Conservation (phyloP, 1,140 invertebrate species). For the Neotoxoptera formosana region DNA sequence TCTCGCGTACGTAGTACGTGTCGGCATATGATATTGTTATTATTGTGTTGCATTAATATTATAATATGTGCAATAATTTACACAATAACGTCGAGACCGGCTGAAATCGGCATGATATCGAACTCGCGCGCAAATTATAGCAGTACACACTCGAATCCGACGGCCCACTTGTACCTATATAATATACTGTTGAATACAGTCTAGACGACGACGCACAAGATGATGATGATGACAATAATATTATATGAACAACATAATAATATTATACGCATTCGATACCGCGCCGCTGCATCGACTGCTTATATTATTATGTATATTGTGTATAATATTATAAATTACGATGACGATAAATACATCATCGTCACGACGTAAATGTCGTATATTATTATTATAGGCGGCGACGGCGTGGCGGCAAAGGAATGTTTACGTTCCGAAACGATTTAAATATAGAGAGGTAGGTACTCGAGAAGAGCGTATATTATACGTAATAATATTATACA, state of each 20-base stretch:
- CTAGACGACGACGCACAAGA: neutral
- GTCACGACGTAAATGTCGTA: neutral
- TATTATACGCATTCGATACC: neutral
- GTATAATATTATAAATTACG: neutral
- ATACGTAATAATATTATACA: neutral
- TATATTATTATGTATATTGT: no score
- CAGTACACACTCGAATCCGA: neutral
- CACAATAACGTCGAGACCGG: neutral
- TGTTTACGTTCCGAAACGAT: slow-evolving; percentile 4
- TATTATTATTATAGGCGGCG: neutral
- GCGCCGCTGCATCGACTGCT: no score
- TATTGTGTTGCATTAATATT: neutral
- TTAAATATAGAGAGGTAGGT: neutral
- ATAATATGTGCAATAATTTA: neutral
- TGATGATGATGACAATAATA: neutral
- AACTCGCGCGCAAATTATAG: neutral
- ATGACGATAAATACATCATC: slow-evolving; percentile 6
- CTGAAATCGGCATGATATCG: neutral
- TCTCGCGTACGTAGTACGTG: neutral
- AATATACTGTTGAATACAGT: no score
- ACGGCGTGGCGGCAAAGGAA: neutral
- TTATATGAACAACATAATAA: no score
- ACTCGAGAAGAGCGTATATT: neutral
- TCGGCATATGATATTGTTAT: neutral
- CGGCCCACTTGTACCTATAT: neutral